Evolutionary conservation across 2,888 invertebrate genomes (phyloP), one percentile per base, ranked within the genome.

Genomic region (Archips crataeganus): DNA sequence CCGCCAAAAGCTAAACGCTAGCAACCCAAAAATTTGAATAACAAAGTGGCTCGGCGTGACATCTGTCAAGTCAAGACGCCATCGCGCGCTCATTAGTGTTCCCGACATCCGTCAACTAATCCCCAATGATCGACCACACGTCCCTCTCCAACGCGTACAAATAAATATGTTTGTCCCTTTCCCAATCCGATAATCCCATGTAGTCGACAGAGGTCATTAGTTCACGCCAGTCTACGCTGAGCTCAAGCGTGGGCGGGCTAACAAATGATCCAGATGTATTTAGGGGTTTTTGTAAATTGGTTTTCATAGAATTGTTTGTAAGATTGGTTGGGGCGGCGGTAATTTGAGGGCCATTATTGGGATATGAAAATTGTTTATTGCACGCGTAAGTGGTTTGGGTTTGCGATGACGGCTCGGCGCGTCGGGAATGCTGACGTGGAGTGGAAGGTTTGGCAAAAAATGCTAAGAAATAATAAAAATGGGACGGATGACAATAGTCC

Each of bases 11-110:
- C 73, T 45, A 70, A 74, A 74, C 63, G 64, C 74, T 42, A 47
- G 34, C 69, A 74, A 74, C 64, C 74, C 74, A 74, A 74, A 74
- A 74, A 74, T 74, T 65, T 74, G 74, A 74, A 74, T 74, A 74
- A 74, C 74, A 74, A 69, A 60, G 60, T 60, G 45, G 42, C 68
- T 68, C 75, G 70, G 32, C 68, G 60, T 84, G 88, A 87, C 91
- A 91, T 87, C 90, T 91, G 91, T 90, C 91, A 90, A 80, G 81
- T 86, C 90, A 91, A 91, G 89, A 89, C 87, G 82, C 82, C 88
- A 45, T 73, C 65, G 32, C 23, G 71, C 62, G 66, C 66, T 70
- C 76, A 75, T 75, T 76, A 76, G 73, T 66, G 65, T 54, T 67
- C 59, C 63, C 70, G 62, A 70, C 88, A 84, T 81, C 82, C 87